Evolutionary conservation across 2,797 vertebrate species (phyloP).

Genomic region (Ceyx erithaca): DNA sequence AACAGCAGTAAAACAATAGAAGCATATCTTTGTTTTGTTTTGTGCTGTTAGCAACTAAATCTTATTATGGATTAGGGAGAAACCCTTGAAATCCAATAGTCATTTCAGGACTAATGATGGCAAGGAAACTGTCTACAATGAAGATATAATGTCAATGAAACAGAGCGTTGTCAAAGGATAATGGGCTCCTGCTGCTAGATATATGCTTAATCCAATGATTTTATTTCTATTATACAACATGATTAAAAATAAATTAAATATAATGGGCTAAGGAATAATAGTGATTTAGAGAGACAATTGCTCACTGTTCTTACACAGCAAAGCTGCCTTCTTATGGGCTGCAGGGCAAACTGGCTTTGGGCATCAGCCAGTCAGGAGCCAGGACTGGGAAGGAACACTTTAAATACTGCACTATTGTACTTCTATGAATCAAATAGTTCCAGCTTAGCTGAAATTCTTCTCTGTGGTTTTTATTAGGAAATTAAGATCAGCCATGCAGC

Average conservation of each 20-base stretch:
- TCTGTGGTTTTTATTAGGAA: conserved; percentile 63
- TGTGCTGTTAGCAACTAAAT: conserved; percentile 68
- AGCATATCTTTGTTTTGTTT: conserved; percentile 67
- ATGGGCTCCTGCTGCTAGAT: conserved; percentile 65
- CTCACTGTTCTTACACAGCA: conserved; percentile 56
- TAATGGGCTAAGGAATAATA: conserved; percentile 67
- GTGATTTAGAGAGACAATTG: conserved; percentile 67
- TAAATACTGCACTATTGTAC: conserved; percentile 44
- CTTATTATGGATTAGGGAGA: conserved; percentile 73
- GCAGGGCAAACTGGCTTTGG: conserved; percentile 40
- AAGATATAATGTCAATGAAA: conserved; percentile 63
- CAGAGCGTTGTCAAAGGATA: conserved; percentile 64
- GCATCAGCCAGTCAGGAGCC: conserved; percentile 65
- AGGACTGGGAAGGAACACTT: conserved; percentile 16
- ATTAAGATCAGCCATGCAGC: conserved; percentile 53
- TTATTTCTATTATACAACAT: conserved; percentile 71
- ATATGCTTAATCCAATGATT: conserved; percentile 65
- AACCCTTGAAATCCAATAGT: conserved; percentile 73
- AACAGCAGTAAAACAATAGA: conserved; percentile 52
- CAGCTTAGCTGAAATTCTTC: conserved; percentile 46
- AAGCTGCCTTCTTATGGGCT: conserved; percentile 24
- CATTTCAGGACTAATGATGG: conserved; percentile 71
- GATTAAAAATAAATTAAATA: conserved; percentile 77
- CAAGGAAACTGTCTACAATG: conserved; percentile 61
- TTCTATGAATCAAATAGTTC: conserved; percentile 49